A percentile compares a stretch with the other conserved stretches of the same genome.
These are phyloP conservation scores for Morone chrysops DNA, from an alignment of 2,113 vertebrate genomes.

Conservation along the genomic window DNA sequence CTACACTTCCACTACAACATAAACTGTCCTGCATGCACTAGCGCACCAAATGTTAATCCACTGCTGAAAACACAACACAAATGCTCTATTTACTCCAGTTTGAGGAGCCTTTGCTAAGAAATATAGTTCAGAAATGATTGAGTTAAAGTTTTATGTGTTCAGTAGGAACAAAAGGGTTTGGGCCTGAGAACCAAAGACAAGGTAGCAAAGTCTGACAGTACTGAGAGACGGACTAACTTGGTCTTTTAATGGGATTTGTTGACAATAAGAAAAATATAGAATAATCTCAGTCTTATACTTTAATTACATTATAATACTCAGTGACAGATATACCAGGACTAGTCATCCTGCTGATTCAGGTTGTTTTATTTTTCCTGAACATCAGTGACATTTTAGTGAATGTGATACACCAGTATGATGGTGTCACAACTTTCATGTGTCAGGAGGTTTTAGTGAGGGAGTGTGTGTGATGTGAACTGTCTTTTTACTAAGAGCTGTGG, in stretches of 20 bases:
- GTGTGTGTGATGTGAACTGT: conserved; percentile 5
- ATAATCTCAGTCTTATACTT: neutral
- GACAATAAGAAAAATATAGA: neutral
- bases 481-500: conserved; percentile 42
- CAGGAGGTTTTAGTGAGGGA: conserved; percentile 13
- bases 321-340: neutral
- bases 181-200: neutral
- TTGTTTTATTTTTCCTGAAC: neutral
- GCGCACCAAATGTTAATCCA: neutral
- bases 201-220: neutral
- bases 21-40: too few relatives aligned
- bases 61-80: neutral
- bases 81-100: neutral
- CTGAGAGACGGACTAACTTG: neutral
- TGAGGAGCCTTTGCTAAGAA: neutral
- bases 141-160: neutral
- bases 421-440: conserved; percentile 25
- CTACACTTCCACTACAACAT: neutral
- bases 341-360: neutral
- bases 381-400: neutral
- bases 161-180: neutral
- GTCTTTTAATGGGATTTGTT: neutral
- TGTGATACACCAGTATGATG: neutral
- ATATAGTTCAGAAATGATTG: neutral
- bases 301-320: neutral